Evolutionary conservation across 2,888 invertebrate species (phyloP), one percentile per base, ranked within the genome.

Genomic region (Tillus elongatus): DNA sequence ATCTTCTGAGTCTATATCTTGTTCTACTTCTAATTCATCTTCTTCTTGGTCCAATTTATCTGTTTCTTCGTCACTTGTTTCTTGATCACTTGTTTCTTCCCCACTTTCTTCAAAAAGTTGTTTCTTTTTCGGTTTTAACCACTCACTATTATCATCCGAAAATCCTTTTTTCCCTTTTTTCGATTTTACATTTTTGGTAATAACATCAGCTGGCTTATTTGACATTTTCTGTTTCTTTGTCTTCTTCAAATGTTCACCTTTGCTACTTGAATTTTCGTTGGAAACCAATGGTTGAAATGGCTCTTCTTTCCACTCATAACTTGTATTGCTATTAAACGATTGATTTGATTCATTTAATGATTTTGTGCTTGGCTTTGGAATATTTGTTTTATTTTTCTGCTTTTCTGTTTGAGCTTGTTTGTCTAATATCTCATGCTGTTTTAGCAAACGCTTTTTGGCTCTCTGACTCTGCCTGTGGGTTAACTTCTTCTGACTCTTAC

Each of bases 131-230:
- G 74, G 77, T 53, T 74, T 82, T 26, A 83, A 58, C 83, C 83
- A 84, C 15, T 69, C 66, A 37, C 75, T 73, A 52, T 84, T 84
- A 10, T 83, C 79, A 68, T 84, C 84, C 28, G 77, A 74, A 49
- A 76, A 82, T 16, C 77, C 79, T 63, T 59, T 58, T 43, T 54
- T 31, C 11, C 54, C 53, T 13, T 51, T 50, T 31, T 3, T 46
- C 42, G 33, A 39, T 42, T 37, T 44, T 13, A 44, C 54, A 38
- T 53, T 53, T 27, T 61, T 63, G 41, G 48, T 51, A 2, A 63
- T 54, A 29, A 15, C 58, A 58, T 57, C 46, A 60, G 55, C 55
- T 64, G 13, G 54, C 44, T 42, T 42, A 38, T 26, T 42, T 42
- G 24, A 38, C 38, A 30, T 42, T 36, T 26, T 37, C 36, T 19